A percentile compares a stretch with the other conserved stretches of the same genome.
These are phyloP conservation scores for Littorina saxatilis DNA, from an alignment of 1,140 invertebrate species.

Conservation along the genomic window DNA sequence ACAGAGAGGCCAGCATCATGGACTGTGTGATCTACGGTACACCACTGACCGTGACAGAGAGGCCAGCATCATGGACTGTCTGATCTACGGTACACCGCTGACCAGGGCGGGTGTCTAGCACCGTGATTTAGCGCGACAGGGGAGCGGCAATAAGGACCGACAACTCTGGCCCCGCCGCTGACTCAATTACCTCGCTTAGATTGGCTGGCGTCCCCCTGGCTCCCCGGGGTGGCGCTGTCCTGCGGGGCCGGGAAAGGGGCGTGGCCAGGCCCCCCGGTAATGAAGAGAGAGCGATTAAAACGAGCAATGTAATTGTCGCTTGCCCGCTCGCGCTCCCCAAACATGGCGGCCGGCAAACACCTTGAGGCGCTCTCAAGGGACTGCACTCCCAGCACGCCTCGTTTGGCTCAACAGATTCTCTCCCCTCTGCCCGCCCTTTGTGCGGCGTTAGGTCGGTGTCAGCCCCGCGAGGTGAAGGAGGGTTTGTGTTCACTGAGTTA, in stretches of 20 bases:
- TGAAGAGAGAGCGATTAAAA: slow-evolving; percentile 28
- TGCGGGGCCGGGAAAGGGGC: background rate
- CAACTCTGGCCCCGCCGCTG: slow-evolving; percentile 8
- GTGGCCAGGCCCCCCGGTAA: background rate
- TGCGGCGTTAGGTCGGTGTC: background rate
- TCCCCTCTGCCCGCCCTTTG: background rate
- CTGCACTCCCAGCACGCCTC: background rate
- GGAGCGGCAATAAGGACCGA: slow-evolving; percentile 18
- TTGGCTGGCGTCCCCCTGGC: background rate
- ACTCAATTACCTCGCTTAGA: slow-evolving; percentile 21
- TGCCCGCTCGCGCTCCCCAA: slow-evolving; percentile 15
- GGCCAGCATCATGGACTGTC: no score
- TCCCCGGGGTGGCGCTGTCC: background rate
- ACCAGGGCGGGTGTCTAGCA: slow-evolving; percentile 1
- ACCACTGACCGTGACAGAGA: no score
- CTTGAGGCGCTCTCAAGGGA: slow-evolving; percentile 13
- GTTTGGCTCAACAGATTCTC: background rate
- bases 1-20: no score
- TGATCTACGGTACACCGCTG: background rate
- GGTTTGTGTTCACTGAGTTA: no score
- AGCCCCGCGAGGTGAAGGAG: no score
- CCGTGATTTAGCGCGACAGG: slow-evolving; percentile 16
- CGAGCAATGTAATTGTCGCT: slow-evolving; percentile 26
- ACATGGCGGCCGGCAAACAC: slow-evolving; percentile 17
- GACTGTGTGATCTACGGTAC: no score